A percentile compares a stretch with the other conserved stretches of the same genome.
Conservation (phyloP, 2,888 invertebrate genomes). For the Tipula unca region DNA sequence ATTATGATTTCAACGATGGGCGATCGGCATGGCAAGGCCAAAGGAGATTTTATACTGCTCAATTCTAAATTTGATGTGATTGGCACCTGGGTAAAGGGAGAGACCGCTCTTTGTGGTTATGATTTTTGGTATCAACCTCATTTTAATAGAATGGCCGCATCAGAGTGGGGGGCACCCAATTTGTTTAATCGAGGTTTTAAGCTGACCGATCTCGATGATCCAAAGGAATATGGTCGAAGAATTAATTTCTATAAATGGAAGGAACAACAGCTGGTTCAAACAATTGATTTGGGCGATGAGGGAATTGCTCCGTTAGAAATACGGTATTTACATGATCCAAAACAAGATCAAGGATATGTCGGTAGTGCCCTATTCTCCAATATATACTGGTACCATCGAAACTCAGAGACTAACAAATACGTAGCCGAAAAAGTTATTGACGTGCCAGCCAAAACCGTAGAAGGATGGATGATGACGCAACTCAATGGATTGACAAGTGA, state of each 20-base stretch:
- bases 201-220: slow-evolving; percentile 43
- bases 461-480: slow-evolving; percentile 52
- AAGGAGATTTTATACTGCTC: slow-evolving; percentile 81
- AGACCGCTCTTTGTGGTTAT: slow-evolving; percentile 69
- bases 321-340: slow-evolving; percentile 88
- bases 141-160: slow-evolving; percentile 80
- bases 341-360: slow-evolving; percentile 76
- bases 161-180: slow-evolving; percentile 89
- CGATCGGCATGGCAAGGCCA: slow-evolving; percentile 71
- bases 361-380: slow-evolving; percentile 79
- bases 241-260: slow-evolving; percentile 90
- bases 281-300: slow-evolving; percentile 75
- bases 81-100: slow-evolving; percentile 70
- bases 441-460: slow-evolving; percentile 70
- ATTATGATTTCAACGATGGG: slow-evolving; percentile 95
- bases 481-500: slow-evolving; percentile 82
- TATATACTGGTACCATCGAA: slow-evolving; percentile 58
- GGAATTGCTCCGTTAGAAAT: slow-evolving; percentile 87
- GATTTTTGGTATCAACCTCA: slow-evolving; percentile 98
- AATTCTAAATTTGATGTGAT: slow-evolving; percentile 61
- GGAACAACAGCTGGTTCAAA: slow-evolving; percentile 67
- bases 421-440: slow-evolving; percentile 84
- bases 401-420: slow-evolving; percentile 43
- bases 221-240: slow-evolving; percentile 63
- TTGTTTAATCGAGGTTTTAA: slow-evolving; percentile 60